These are phyloP conservation scores for Mythimna loreyi DNA, from an alignment of 2,888 invertebrate genomes.

Conservation along the genomic window DNA sequence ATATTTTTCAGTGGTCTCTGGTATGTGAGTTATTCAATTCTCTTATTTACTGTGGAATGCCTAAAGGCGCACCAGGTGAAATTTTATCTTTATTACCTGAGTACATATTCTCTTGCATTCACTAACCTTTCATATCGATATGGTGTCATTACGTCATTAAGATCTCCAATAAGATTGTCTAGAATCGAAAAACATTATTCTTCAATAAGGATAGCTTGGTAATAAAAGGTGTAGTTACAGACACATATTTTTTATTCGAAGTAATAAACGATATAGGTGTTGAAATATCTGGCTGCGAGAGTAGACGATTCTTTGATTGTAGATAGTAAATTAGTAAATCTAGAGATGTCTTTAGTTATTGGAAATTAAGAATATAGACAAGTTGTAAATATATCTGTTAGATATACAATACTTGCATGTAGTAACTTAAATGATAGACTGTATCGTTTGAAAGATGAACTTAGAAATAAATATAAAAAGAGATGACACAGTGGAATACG, in stretches of 20 bases:
- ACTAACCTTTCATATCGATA: slow-evolving; percentile 10
- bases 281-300: neutral
- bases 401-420: too few relatives aligned
- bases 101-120: slow-evolving; percentile 4
- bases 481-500: too few relatives aligned
- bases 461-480: too few relatives aligned
- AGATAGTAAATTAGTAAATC: neutral
- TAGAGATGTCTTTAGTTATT: too few relatives aligned
- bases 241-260: neutral
- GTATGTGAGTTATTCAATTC: slow-evolving; percentile 22
- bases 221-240: neutral
- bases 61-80: neutral
- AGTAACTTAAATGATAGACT: too few relatives aligned
- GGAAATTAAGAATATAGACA: too few relatives aligned
- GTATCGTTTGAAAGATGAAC: too few relatives aligned
- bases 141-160: neutral
- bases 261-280: neutral
- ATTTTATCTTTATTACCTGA: slow-evolving; percentile 15
- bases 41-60: neutral
- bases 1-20: neutral
- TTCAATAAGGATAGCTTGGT: neutral
- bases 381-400: too few relatives aligned
- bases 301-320: neutral
- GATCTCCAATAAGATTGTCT: slow-evolving; percentile 28
- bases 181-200: neutral